A percentile compares a stretch with the other conserved stretches of the same genome.
Conservation (phyloP, 1,140 invertebrate species). For the Musca vetustissima region DNA sequence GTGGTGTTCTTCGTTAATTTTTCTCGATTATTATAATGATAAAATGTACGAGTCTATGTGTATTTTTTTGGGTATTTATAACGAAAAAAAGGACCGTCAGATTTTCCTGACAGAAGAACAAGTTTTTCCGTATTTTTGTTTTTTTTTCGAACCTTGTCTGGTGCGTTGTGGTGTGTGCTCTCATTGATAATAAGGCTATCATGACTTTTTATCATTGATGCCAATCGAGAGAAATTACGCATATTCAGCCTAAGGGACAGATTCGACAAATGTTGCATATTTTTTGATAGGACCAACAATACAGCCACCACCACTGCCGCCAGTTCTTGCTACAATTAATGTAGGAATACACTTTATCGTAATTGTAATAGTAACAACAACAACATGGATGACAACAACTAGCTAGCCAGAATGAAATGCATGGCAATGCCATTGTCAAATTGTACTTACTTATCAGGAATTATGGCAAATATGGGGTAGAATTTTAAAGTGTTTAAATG, state of each 20-base stretch:
- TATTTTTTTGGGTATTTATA: neutral
- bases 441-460: too few relatives aligned
- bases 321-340: neutral
- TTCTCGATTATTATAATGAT: slow-evolving; percentile 9
- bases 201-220: slow-evolving; percentile 20
- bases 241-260: slow-evolving; percentile 11
- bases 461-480: neutral
- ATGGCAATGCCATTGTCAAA: too few relatives aligned
- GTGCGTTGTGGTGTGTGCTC: neutral
- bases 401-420: too few relatives aligned
- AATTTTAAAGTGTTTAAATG: slow-evolving; percentile 19
- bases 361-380: too few relatives aligned
- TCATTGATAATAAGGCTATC: slow-evolving; percentile 12
- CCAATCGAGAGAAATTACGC: slow-evolving; percentile 18
- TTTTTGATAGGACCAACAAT: neutral
- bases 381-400: too few relatives aligned
- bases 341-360: too few relatives aligned
- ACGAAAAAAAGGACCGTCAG: neutral
- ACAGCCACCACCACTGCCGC: neutral
- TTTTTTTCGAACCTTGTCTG: neutral
- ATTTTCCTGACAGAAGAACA: slow-evolving; percentile 8
- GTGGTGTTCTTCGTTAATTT: slow-evolving; percentile 1
- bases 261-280: too few relatives aligned
- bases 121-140: neutral
- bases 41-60: too few relatives aligned